A percentile compares a stretch with the other conserved stretches of the same genome.
Evolutionary conservation across 92 coral and sea anemone genomes (phyloP).

Genomic region (Palythoa heliodiscus): DNA sequence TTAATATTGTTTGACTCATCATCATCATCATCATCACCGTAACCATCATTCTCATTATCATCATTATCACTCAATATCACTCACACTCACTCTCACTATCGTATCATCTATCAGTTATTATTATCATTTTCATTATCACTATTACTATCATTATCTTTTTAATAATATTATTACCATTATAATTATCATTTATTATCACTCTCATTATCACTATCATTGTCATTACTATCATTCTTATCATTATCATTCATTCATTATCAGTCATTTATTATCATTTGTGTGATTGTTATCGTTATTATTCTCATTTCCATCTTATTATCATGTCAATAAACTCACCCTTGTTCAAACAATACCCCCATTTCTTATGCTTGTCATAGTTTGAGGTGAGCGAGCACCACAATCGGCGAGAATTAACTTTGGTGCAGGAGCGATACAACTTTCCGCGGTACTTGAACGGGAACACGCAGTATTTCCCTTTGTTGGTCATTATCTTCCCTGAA

Average conservation of each 20-base stretch:
- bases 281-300: no score
- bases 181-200: neutral
- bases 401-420: neutral
- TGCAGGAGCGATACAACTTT: conserved; percentile 21
- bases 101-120: no score
- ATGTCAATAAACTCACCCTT: neutral
- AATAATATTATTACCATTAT: no score
- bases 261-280: no score
- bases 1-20: no score
- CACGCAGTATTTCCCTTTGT: conserved; percentile 34
- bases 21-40: no score
- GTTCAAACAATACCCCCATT: conserved; percentile 25
- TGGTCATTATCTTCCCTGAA: conserved; percentile 27
- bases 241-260: neutral
- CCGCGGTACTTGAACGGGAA: conserved; percentile 38
- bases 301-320: neutral
- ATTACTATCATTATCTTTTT: no score
- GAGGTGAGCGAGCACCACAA: conserved; percentile 18
- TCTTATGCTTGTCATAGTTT: conserved; percentile 7
- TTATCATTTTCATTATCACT: no score
- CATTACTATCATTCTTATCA: neutral
- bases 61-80: no score
- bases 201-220: neutral
- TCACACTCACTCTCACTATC: no score
- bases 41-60: no score